A percentile compares a stretch with the other conserved stretches of the same genome.
These are phyloP conservation scores for Cairina moschata DNA, from an alignment of 2,113 vertebrate species.

Conservation along the genomic window DNA sequence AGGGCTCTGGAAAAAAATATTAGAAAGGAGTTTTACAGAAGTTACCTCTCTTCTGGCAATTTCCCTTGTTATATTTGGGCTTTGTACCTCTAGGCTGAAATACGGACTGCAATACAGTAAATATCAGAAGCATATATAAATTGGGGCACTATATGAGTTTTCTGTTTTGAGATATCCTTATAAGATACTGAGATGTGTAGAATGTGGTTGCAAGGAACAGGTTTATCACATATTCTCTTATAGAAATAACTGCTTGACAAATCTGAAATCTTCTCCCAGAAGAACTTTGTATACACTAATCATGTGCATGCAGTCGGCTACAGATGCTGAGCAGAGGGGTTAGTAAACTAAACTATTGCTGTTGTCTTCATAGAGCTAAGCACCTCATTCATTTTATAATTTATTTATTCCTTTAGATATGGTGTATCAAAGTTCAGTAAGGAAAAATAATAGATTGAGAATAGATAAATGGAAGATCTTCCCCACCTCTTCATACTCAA, in stretches of 20 bases:
- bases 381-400: background rate
- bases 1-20: background rate
- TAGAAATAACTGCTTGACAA: background rate
- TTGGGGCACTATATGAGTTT: background rate
- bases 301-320: background rate
- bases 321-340: background rate
- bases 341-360: background rate
- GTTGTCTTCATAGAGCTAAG: background rate
- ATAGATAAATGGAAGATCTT: background rate
- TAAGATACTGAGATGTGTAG: rapidly evolving
- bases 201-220: background rate
- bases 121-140: background rate
- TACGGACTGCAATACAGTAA: background rate
- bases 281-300: background rate
- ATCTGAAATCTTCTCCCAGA: background rate
- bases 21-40: background rate
- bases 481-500: background rate
- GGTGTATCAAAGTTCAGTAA: background rate
- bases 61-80: background rate
- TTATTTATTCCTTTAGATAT: background rate
- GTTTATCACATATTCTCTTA: background rate
- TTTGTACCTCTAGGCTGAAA: background rate
- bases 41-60: background rate
- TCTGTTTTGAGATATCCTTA: background rate
- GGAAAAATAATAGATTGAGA: background rate